Percentiles rank a stretch among this genome's conserved stretches.
Evolutionary conservation across 2,797 vertebrate species (phyloP).

Genomic region (Geotrypetes seraphini): DNA sequence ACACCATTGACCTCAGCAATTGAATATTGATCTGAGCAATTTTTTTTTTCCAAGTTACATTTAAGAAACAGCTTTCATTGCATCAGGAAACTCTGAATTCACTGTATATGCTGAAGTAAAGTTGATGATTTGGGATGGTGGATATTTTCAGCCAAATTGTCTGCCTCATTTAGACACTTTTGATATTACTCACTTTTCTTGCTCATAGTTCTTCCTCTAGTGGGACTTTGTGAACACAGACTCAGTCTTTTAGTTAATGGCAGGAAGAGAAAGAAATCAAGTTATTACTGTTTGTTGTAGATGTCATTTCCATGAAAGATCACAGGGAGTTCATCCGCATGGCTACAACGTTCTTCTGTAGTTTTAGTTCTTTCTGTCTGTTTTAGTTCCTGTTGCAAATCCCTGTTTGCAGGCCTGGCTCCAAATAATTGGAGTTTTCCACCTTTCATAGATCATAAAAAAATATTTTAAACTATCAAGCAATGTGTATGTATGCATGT

Average conservation of each 20-base stretch:
- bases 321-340: slow-evolving; percentile 35
- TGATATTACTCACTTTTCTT: slow-evolving; percentile 25
- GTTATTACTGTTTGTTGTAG: slow-evolving; percentile 44
- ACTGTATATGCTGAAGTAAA: too few species aligned
- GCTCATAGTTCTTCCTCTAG: slow-evolving; percentile 26
- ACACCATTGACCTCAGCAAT: too few species aligned
- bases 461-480: slow-evolving; percentile 40
- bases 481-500: slow-evolving; percentile 7
- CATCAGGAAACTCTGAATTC: not conserved
- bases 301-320: slow-evolving; percentile 56
- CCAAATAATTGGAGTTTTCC: slow-evolving; percentile 58
- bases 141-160: slow-evolving; percentile 21
- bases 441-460: slow-evolving; percentile 36
- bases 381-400: slow-evolving; percentile 58
- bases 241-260: slow-evolving; percentile 55
- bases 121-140: slow-evolving; percentile 39
- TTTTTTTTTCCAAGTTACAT: too few species aligned
- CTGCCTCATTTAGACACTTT: slow-evolving; percentile 20
- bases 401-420: slow-evolving; percentile 37
- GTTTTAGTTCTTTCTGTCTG: slow-evolving; percentile 51
- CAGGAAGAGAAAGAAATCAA: slow-evolving; percentile 54
- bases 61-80: too few species aligned
- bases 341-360: slow-evolving; percentile 48
- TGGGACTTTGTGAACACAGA: slow-evolving; percentile 24
- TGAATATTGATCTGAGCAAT: too few species aligned